phyloP scores from a whole-genome alignment of 2,113 vertebrate genomes.

The Actenoides hombroni region DNA sequence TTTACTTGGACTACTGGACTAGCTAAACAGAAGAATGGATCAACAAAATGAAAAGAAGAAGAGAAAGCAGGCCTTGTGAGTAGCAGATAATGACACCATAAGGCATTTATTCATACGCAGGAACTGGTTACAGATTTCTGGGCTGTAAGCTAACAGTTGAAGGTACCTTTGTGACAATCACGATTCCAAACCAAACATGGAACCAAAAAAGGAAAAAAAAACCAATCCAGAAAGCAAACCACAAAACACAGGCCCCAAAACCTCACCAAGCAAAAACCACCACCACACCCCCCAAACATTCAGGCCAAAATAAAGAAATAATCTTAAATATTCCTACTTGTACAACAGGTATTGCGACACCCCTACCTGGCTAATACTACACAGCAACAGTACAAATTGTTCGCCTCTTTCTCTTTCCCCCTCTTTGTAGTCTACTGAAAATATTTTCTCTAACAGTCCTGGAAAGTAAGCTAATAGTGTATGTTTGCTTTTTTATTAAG shows the following conservation, averaged over 20 bases:
- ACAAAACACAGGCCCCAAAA: background rate
- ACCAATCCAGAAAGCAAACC: background rate
- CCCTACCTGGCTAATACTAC: background rate
- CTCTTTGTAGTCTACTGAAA: background rate
- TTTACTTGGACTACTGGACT: background rate
- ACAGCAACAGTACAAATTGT: background rate
- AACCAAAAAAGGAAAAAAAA: background rate
- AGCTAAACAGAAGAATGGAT: background rate
- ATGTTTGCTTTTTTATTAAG: background rate
- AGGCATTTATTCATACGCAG: background rate
- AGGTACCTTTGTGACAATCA: background rate
- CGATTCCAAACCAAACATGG: background rate
- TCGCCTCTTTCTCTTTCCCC: background rate
- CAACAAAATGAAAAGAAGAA: background rate
- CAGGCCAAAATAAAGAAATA: background rate
- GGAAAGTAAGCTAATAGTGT: background rate
- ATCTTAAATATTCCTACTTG: background rate
- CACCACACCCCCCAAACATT: background rate
- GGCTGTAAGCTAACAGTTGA: background rate
- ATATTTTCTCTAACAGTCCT: background rate
- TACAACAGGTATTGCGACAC: background rate
- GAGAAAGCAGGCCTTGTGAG: background rate
- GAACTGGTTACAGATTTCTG: background rate
- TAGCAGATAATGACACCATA: background rate
- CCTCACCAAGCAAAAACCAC: background rate